Evolutionary conservation across 2,113 vertebrate genomes (phyloP).

Genomic region (Hystrix cristata): DNA sequence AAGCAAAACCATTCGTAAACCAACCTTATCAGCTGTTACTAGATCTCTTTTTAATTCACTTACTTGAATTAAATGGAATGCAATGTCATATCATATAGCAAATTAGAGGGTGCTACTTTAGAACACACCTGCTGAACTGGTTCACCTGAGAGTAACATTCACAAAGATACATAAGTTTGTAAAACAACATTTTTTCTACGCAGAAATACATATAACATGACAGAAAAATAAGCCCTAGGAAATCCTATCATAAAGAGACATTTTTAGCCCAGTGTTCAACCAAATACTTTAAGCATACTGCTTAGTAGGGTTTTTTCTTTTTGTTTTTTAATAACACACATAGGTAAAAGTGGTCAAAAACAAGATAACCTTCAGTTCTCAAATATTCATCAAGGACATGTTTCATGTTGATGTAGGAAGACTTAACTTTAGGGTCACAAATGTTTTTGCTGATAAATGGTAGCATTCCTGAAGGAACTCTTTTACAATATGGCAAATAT

Average conservation of each 20-base stretch:
- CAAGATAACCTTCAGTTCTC: neutral
- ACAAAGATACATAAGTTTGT: neutral
- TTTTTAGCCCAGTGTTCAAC: neutral
- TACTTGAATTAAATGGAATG: constrained; percentile 16
- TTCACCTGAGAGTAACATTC: constrained; percentile 32
- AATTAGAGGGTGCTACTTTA: neutral
- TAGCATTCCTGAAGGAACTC: neutral
- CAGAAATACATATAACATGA: neutral
- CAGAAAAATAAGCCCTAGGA: neutral
- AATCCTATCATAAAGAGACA: neutral
- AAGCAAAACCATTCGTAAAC: neutral
- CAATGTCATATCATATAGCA: neutral
- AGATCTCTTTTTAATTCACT: neutral
- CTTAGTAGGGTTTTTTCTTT: neutral
- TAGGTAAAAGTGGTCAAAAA: neutral
- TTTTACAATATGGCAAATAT: neutral
- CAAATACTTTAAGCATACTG: neutral
- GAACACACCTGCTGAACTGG: neutral
- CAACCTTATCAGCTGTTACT: neutral
- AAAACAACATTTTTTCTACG: neutral
- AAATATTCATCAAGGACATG: neutral
- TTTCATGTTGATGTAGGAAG: neutral
- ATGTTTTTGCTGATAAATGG: neutral
- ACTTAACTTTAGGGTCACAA: constrained; percentile 27
- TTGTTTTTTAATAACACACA: neutral